Evolutionary conservation across 1,140 invertebrate species (phyloP).

Genomic region (Laupala kohalensis): DNA sequence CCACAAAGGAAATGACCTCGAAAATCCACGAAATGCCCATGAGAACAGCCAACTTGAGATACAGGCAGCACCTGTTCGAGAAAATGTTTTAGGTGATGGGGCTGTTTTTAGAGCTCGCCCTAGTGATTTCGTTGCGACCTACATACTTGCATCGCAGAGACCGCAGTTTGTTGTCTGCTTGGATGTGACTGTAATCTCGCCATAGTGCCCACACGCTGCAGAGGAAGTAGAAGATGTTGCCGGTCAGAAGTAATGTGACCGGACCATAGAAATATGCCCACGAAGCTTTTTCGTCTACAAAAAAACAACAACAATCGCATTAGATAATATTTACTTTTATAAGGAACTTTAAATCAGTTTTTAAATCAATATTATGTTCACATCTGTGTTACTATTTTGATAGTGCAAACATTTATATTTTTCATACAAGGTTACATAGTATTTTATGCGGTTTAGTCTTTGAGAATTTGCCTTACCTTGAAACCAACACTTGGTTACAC

Average conservation of each 20-base stretch:
- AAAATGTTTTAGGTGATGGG: not conserved
- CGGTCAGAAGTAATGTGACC: conserved; percentile 35
- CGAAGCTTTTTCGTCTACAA: conserved; percentile 34
- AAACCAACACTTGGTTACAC: conserved; percentile 44
- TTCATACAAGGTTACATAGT: not conserved
- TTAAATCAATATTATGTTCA: no score
- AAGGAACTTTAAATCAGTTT: no score
- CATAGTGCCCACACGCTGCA: conserved; percentile 39
- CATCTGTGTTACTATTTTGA: not conserved
- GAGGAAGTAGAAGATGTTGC: conserved; percentile 42
- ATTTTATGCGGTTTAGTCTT: no score
- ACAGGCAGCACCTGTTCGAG: conserved; percentile 41
- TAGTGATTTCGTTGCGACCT: not conserved
- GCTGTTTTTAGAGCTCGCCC: not conserved
- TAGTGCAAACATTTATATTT: not conserved
- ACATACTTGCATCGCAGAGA: conserved; percentile 41
- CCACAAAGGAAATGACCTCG: conserved; percentile 38
- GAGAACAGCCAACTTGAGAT: conserved; percentile 50
- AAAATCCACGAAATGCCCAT: conserved; percentile 64
- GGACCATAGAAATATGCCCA: conserved; percentile 54
- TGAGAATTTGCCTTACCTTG: no score
- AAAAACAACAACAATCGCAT: conserved; percentile 8
- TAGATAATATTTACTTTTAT: no score
- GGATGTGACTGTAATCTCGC: conserved; percentile 34
- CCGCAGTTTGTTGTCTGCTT: conserved; percentile 33